Base-by-base conservation (phyloP, 2,113 vertebrate genomes). In the Pipa parva region DNA sequence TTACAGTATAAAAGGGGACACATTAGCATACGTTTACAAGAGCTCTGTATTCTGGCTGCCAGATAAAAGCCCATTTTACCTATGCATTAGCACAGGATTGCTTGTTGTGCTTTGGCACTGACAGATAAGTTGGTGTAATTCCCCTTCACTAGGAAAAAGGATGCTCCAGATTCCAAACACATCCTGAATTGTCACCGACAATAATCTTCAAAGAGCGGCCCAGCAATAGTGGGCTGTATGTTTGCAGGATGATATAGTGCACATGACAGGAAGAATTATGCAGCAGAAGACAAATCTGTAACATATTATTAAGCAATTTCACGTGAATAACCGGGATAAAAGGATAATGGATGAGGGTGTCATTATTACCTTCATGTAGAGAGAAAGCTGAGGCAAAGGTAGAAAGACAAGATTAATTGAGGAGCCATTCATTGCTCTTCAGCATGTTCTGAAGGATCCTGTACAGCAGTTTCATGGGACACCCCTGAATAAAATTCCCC, bases 361-460 rank as follows among this genome's bases (percentile, higher is more conserved):
- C 88, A 86, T 93, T 92, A 92, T 92, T 91, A 91, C 90, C 90
- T 91, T 84, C 88, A 89, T 87, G 90, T 88, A 85, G 89, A 89
- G 85, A 88, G 90, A 89, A 87, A 87, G 83, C 86, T 83, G 83
- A 89, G 88, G 92, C 87, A 92, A 93, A 93, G 92, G 93, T 95
- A 90, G 91, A 87, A 81, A 91, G 93, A 95, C 93, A 91, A 95
- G 94, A 97, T 97, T 95, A 95, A 96, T 96, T 92, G 93, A 91
- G 91, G 90, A 92, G 84, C 87, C 86, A 75, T 89, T 95, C 93
- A 93, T 93, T 92, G 92, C 91, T 95, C 93, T 92, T 94, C 92
- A 92, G 90, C 15, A 4, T 3, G 6, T 42, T n/a, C 39, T 4
- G 39, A n/a, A n/a, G n/a, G n/a, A n/a, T n/a, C n/a, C n/a, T n/a